phyloP scores from a whole-genome alignment of 2,113 vertebrate genomes.

The Petrocephalus microphthalmus region DNA sequence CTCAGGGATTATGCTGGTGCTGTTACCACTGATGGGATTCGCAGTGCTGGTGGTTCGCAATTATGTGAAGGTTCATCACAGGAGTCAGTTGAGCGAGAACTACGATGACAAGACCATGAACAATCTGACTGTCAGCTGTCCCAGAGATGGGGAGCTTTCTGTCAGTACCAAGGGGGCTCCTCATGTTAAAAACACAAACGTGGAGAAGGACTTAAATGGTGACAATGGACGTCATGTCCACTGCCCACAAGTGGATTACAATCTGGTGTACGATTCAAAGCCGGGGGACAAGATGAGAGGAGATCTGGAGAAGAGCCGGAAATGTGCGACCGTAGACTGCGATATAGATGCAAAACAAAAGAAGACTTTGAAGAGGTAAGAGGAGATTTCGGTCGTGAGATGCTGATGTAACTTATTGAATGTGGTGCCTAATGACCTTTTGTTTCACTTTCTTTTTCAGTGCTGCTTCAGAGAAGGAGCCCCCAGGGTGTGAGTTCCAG shows the following conservation, averaged over 20 bases:
- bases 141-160: constrained; percentile 50
- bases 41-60: neutral
- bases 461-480: neutral
- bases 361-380: constrained; percentile 21
- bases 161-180: constrained; percentile 72
- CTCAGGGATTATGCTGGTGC: neutral
- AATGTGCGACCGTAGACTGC: constrained; percentile 66
- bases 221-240: constrained; percentile 76
- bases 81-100: neutral
- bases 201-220: constrained; percentile 74
- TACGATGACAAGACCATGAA: neutral
- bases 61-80: neutral
- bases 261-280: constrained; percentile 83
- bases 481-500: neutral
- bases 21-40: neutral
- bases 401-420: neutral
- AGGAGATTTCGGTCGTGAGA: neutral
- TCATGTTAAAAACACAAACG: constrained; percentile 79
- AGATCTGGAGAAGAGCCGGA: constrained; percentile 60
- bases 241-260: constrained; percentile 78
- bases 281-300: constrained; percentile 72
- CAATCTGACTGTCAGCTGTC: neutral
- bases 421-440: neutral
- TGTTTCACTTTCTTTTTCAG: neutral
- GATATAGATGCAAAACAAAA: constrained; percentile 65